Evolutionary conservation across 2,113 vertebrate species (phyloP), one percentile per base, ranked within the genome.

Genomic region (Lasiurus borealis): DNA sequence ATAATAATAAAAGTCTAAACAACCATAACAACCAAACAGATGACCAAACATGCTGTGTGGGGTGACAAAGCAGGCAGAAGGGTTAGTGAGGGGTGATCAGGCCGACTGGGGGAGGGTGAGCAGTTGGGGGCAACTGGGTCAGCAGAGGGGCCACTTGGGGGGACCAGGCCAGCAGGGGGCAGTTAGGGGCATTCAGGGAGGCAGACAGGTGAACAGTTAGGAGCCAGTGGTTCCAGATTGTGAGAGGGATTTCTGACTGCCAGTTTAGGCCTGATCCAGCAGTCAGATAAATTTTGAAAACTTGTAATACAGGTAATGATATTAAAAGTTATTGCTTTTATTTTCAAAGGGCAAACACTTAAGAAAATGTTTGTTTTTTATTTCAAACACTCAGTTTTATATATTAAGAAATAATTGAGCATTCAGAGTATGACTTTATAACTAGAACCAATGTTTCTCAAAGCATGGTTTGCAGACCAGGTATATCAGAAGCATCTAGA

Each of bases 291-390:
- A 54, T 77, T 92, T 80, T 84, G 57, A 54, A 71, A 91, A 52
- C 71, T 71, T n/a, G 54, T 72, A 92, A 46, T 8, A 90, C 8
- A 92, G 14, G 36, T 68, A 59, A 87, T 89, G 11, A 93, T 85
- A 76, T 96, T 90, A 44, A 95, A 92, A 94, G 29, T 62, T 19
- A 57, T 72, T 54, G 12, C 2, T 91, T 83, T 83, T 59, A 89
- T 71, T 95, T 91, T 93, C 59, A 86, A 80, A 16, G 95, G 23
- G n/a, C 10, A 68, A 87, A 40, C 15, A 85, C 27, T 88, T 91
- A 86, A 80, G 21, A 88, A 94, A 66, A 75, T 59, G 6, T 57
- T 57, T 73, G 2, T 66, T 94, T 95, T 83, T n/a, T 90, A 75
- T 91, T 91, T 95, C 44, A n/a, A 81, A 44, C 4, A 69, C 19